Evolutionary conservation across 2,888 invertebrate genomes (phyloP).

Genomic region (Napeogenes inachia): DNA sequence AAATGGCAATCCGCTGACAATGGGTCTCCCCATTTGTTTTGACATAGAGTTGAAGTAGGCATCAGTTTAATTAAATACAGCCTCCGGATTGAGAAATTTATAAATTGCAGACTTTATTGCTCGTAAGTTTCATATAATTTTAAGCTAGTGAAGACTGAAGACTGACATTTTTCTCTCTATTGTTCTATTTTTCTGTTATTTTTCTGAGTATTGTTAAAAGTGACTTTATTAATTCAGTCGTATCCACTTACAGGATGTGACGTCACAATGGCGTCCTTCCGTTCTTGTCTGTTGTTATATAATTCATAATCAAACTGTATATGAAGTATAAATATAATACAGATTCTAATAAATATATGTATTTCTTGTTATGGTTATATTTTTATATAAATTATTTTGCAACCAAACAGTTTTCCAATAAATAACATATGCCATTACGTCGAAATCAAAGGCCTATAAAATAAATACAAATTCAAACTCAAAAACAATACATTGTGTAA

Average conservation of each 20-base stretch:
- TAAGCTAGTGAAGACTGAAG: no score
- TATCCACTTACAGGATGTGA: no score
- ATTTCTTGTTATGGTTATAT: no score
- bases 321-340: no score
- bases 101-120: conserved; percentile 16
- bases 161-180: conserved; percentile 17
- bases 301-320: no score
- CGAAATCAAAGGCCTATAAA: background rate
- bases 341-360: no score
- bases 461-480: background rate
- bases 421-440: background rate
- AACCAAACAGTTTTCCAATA: background rate
- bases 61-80: conserved; percentile 20
- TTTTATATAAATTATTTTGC: no score
- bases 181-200: conserved; percentile 12
- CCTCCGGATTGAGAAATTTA: background rate
- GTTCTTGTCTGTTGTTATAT: no score
- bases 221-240: no score
- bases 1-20: conserved; percentile 67
- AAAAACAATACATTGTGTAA: background rate
- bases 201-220: no score
- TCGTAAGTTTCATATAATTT: background rate
- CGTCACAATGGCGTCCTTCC: no score
- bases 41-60: conserved; percentile 32
- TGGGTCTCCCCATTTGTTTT: conserved; percentile 52